A percentile compares a stretch with the other conserved stretches of the same genome.
Conservation (phyloP, 2,888 invertebrate species). For the Lathronympha strigana region DNA sequence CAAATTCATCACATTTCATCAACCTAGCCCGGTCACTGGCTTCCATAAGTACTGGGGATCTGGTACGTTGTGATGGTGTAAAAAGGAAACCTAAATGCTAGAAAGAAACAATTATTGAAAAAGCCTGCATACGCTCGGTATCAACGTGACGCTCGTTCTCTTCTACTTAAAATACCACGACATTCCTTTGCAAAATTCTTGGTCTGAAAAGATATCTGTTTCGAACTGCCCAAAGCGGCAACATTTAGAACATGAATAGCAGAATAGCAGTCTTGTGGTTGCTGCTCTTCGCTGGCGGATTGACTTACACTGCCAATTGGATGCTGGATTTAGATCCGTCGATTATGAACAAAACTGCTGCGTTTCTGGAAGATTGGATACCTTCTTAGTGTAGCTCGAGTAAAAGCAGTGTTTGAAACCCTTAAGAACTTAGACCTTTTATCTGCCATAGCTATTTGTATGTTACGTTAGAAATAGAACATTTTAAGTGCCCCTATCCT, state of each 20-base stretch:
- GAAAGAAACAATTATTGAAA: background rate
- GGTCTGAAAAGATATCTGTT: background rate
- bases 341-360: background rate
- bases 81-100: background rate
- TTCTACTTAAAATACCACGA: background rate
- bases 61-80: background rate
- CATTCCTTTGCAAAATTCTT: background rate
- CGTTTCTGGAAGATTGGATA: constrained; percentile 9
- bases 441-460: background rate
- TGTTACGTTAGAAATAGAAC: too few species aligned
- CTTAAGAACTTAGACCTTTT: background rate
- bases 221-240: background rate
- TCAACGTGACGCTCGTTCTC: background rate
- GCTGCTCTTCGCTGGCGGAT: background rate
- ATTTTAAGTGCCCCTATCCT: too few species aligned
- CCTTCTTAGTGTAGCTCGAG: background rate
- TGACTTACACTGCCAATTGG: constrained; percentile 9
- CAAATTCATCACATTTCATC: background rate
- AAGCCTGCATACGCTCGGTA: background rate
- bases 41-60: background rate
- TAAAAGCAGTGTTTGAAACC: background rate
- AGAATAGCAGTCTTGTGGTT: constrained; percentile 4
- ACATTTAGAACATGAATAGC: constrained; percentile 2
- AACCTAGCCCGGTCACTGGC: background rate
- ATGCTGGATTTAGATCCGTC: constrained; percentile 1